Base-by-base conservation (phyloP, 1,140 invertebrate genomes). In the Drosophila neocordata region DNA sequence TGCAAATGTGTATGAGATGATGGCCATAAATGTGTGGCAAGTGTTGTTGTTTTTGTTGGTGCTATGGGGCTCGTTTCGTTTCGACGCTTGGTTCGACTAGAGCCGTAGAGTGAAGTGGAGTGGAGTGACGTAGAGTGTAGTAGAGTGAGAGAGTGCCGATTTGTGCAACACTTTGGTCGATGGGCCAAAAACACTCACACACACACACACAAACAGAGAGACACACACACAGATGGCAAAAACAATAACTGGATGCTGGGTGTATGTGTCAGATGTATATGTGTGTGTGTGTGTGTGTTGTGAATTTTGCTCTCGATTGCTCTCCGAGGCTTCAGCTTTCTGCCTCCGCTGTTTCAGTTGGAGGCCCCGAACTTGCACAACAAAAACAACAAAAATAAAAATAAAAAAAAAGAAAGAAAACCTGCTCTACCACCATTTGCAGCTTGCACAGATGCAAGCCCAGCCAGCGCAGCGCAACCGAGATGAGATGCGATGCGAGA, bases 401-500 rank as follows among this genome's bases (percentile, higher is more conserved):
- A 57, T 13, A 41, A 12, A 24, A 11, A 53, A 31, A 6, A 5
- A 31, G 27, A 1, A 13, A 35, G 62, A 85, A 88, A 88, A 88
- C 83, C 83, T 83, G 83, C 83, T 88, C 83, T 79, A 88, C 83
- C 83, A 87, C 83, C 83, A 87, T 87, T 87, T 87, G 83, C 83
- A 87, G 83, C 70, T 56, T 56, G 53, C 65, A 63, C 78, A 77
- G 56, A 64, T 68, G 48, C 73, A 65, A 41, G 38, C 38, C 24
- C 62, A 68, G 55, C 41, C 71, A 65, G 57, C 75, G 65, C 57
- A 64, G 55, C 73, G 41, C 67, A 57, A 37, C 61, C 18, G 41
- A 51, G 73, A 77, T 71, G 75, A 69, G 72, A 66, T 70, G 73
- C 62, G 65, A 64, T 73, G 57, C 9, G 65, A 51, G 68, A 27